Evolutionary conservation across 2,797 vertebrate genomes (phyloP).

Genomic region (Cygnus olor): DNA sequence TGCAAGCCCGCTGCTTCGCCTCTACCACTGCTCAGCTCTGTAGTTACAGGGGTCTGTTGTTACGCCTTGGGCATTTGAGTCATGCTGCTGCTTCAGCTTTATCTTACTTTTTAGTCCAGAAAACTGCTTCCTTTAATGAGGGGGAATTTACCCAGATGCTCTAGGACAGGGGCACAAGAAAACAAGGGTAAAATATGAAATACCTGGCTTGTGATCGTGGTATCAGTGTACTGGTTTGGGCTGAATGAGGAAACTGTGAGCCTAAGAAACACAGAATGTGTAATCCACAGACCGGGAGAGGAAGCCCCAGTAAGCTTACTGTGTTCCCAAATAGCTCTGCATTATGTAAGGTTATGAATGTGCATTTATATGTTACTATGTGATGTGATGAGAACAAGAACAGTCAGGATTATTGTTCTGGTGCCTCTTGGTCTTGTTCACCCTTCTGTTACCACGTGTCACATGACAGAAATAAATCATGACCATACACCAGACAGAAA

Average conservation of each 20-base stretch:
- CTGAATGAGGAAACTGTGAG: background rate
- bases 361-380: background rate
- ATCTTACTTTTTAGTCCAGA: background rate
- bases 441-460: background rate
- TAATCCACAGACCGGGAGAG: background rate
- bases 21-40: background rate
- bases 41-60: background rate
- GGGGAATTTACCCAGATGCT: background rate
- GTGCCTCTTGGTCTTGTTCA: background rate
- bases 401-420: background rate
- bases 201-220: background rate
- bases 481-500: background rate
- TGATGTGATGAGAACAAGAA: background rate
- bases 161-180: background rate
- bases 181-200: background rate
- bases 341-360: background rate
- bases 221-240: background rate
- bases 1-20: background rate
- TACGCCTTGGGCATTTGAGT: background rate
- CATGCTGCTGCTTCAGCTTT: conserved; percentile 1
- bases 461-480: background rate
- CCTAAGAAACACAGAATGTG: background rate
- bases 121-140: background rate
- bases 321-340: background rate
- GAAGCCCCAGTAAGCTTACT: background rate